These are phyloP conservation scores for Oryzias sinensis DNA, from an alignment of 2,797 vertebrate genomes.

Conservation along the genomic window DNA sequence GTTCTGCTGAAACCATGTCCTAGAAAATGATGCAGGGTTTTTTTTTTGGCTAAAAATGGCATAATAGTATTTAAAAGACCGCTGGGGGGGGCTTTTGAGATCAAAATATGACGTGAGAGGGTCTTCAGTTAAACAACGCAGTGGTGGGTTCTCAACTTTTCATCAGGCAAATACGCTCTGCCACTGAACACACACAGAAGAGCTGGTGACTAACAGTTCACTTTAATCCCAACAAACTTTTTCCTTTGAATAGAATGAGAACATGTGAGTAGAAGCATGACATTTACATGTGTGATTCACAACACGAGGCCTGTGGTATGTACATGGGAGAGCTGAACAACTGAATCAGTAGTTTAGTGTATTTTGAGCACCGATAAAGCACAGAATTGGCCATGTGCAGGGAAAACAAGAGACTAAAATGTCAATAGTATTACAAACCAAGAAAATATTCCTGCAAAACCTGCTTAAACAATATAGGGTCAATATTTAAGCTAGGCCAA, in stretches of 20 bases:
- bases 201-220: constrained; percentile 62
- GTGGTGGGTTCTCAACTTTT: too few relatives aligned
- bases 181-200: constrained; percentile 29
- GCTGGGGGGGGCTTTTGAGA: too few relatives aligned
- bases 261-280: constrained; percentile 12
- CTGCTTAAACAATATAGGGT: constrained; percentile 42
- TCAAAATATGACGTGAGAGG: too few relatives aligned
- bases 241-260: constrained; percentile 25
- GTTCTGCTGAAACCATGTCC: too few relatives aligned
- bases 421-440: constrained; percentile 23
- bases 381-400: constrained; percentile 34
- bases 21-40: too few relatives aligned
- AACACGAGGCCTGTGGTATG: constrained; percentile 62
- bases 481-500: constrained; percentile 31
- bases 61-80: too few relatives aligned
- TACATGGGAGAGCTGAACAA: constrained; percentile 43
- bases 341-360: constrained; percentile 67
- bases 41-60: too few relatives aligned
- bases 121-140: too few relatives aligned
- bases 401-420: constrained; percentile 5
- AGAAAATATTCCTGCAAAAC: constrained; percentile 34
- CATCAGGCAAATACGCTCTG: too few relatives aligned
- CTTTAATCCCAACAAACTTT: constrained; percentile 66
- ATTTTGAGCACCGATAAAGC: constrained; percentile 66
- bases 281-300: constrained; percentile 59